phyloP scores from a whole-genome alignment of 2,113 vertebrate genomes.

The Sylvietta virens region DNA sequence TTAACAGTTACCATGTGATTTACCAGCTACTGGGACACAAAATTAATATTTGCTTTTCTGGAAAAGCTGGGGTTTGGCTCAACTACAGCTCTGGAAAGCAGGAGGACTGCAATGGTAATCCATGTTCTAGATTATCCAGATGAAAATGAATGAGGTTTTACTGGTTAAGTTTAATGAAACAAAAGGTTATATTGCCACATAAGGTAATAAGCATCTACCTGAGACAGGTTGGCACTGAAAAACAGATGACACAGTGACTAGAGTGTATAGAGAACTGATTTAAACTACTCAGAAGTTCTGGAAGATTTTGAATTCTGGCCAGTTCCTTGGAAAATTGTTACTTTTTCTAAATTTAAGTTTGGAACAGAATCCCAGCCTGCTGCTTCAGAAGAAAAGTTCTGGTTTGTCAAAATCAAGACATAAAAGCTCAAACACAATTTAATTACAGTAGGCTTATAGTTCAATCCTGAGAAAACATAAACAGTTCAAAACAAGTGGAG shows the following conservation, averaged over 20 bases:
- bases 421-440: background rate
- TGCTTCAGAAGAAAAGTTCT: background rate
- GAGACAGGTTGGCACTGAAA: background rate
- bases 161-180: background rate
- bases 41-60: background rate
- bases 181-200: background rate
- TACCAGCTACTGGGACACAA: background rate
- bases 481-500: background rate
- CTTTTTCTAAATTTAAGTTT: background rate
- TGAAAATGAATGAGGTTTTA: background rate
- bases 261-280: background rate
- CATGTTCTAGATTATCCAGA: background rate
- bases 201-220: background rate
- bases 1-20: background rate
- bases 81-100: background rate
- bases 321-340: background rate
- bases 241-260: background rate
- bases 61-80: background rate
- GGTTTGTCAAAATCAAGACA: background rate
- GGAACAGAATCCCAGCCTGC: background rate
- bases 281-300: background rate
- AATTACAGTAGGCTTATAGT: background rate
- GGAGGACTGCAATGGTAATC: background rate
- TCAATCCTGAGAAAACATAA: background rate
- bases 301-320: background rate